Conservation (phyloP, 2,113 vertebrate species). For the Caretta caretta region DNA sequence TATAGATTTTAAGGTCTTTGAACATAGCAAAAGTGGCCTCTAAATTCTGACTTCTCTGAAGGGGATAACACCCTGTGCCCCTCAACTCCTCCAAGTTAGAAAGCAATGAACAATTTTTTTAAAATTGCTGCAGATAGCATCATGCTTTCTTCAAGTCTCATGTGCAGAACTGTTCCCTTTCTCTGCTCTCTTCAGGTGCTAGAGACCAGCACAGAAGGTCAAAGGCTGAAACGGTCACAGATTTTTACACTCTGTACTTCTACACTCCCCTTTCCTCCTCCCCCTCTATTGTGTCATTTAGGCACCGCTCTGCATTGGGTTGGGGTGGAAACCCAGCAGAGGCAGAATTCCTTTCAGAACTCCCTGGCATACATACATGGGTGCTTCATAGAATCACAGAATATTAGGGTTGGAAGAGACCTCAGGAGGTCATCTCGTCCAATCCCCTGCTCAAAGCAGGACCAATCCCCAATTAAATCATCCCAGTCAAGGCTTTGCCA, state of each 20-base stretch:
- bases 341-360: background rate
- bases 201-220: background rate
- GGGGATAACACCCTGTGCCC: background rate
- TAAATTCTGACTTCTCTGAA: background rate
- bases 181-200: background rate
- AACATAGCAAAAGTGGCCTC: background rate
- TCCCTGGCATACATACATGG: background rate
- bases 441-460: too few relatives aligned
- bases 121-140: background rate
- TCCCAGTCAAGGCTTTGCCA: too few relatives aligned
- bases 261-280: background rate
- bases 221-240: too few relatives aligned
- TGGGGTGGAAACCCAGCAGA: background rate
- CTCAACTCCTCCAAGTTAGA: background rate
- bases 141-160: background rate
- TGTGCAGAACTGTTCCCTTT: background rate
- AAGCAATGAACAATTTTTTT: background rate
- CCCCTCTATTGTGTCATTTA: background rate
- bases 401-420: too few relatives aligned
- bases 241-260: background rate
- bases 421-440: too few relatives aligned
- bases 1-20: background rate
- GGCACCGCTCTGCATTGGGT: background rate
- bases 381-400: background rate
- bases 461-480: too few relatives aligned